Base-by-base conservation (phyloP, 2,797 vertebrate genomes). In the Bradypus variegatus region DNA sequence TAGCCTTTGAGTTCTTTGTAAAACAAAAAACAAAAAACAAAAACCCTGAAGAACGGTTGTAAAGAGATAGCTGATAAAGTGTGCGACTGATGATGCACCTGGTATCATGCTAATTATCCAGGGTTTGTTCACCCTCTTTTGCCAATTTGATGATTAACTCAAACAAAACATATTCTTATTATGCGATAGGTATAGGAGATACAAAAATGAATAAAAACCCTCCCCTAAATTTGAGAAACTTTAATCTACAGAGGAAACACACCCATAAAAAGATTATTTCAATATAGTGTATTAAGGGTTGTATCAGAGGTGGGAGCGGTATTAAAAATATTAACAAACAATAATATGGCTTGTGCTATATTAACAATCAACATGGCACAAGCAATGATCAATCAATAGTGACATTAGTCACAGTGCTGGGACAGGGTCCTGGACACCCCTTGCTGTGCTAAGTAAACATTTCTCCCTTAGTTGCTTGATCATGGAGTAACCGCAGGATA, bases 311-410 rank as follows among this genome's bases (percentile, higher is more conserved):
- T 79, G 79, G 27, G 38, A 4, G 29, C 80, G 70, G 79, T 75
- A 45, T 41, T 75, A 50, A 93, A 91, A 93, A 86, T 75, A 81
- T 31, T 89, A 82, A 90, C 48, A 91, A 60, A 27, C 85, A 90
- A 80, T 72, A 91, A 55, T 50, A 89, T 38, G 58, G 18, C 45
- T 65, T 92, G 45, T 78, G 48, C 10, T 84, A 84, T 72, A 72
- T 76, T 92, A 94, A 91, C 29, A 76, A 91, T 4, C 29, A 83
- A 45, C 69, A 79, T 41, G 18, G 33, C 41, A 92, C 72, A 88
- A 88, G 88, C 15, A 88, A 18, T 50, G 38, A 91, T 31, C 62
- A 86, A 67, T 53, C 53, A 67, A 33, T 33, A n/a, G 65, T 16
- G 33, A 67, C 18, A 33, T 18, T 15, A 89, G 76, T 29, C 50